Evolutionary conservation across 1,140 invertebrate genomes (phyloP).

Genomic region (Aradophagus sp.): DNA sequence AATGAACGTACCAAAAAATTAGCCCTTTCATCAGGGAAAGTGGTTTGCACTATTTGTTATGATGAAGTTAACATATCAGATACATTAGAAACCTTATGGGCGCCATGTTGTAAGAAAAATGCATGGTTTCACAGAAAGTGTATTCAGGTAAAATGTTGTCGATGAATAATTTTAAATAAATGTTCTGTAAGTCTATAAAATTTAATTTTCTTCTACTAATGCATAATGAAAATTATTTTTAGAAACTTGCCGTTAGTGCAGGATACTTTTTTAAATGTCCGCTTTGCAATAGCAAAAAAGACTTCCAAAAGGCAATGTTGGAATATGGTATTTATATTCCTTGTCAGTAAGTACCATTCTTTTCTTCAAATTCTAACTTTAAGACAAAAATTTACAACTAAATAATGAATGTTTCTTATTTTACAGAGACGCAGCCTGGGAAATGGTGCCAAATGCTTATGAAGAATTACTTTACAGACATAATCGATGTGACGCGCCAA

Average conservation of each 20-base stretch:
- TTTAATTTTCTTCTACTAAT: too few relatives aligned
- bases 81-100: slow-evolving; percentile 73
- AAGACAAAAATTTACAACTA: slow-evolving; percentile 3
- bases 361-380: too few relatives aligned
- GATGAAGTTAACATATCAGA: slow-evolving; percentile 70
- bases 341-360: slow-evolving; percentile 76
- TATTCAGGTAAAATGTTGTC: slow-evolving; percentile 75
- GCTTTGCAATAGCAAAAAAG: slow-evolving; percentile 79
- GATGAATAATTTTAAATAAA: too few relatives aligned
- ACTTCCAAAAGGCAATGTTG: slow-evolving; percentile 78
- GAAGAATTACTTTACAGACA: slow-evolving; percentile 78
- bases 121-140: slow-evolving; percentile 79
- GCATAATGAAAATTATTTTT: too few relatives aligned
- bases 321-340: slow-evolving; percentile 80
- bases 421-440: slow-evolving; percentile 82
- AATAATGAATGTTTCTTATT: slow-evolving; percentile 8
- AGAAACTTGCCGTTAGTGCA: slow-evolving; percentile 79
- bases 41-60: slow-evolving; percentile 77
- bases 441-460: slow-evolving; percentile 79
- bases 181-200: too few relatives aligned
- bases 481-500: slow-evolving; percentile 76
- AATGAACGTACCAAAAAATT: slow-evolving; percentile 57
- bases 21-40: slow-evolving; percentile 45
- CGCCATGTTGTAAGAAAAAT: slow-evolving; percentile 79
- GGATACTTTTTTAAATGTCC: slow-evolving; percentile 84